Percentiles rank a stretch among this genome's conserved stretches.
phyloP scores from a whole-genome alignment of 2,888 invertebrate genomes.

The Zonitis immaculata region DNA sequence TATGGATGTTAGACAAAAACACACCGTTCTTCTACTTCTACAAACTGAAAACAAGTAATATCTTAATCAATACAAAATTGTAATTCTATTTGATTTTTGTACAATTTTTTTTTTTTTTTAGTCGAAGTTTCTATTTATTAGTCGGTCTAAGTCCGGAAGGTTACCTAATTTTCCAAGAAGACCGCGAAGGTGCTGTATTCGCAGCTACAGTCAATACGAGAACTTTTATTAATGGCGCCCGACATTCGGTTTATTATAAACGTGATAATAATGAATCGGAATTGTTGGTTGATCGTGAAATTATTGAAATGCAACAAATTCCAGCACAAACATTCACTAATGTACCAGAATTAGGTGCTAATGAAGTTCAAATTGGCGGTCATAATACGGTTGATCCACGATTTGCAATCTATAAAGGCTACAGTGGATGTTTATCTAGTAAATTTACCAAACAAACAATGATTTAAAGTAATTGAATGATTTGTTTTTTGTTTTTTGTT shows the following conservation, averaged over 20 bases:
- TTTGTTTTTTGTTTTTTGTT: constrained; percentile 21
- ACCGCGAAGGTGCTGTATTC: constrained; percentile 68
- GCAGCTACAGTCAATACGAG: constrained; percentile 72
- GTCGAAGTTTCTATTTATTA: constrained; percentile 77
- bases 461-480: too few species aligned
- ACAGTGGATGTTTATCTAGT: constrained; percentile 88
- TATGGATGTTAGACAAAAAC: constrained; percentile 70
- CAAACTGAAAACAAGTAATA: constrained; percentile 80
- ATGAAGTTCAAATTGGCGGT: constrained; percentile 83
- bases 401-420: constrained; percentile 77
- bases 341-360: constrained; percentile 64
- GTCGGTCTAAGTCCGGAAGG: constrained; percentile 80
- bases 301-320: constrained; percentile 64
- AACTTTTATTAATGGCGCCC: constrained; percentile 75
- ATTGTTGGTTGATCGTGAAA: constrained; percentile 70
- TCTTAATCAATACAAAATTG: too few species aligned
- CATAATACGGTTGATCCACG: constrained; percentile 79
- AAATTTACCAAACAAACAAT: constrained; percentile 44
- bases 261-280: constrained; percentile 68
- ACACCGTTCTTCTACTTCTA: constrained; percentile 71
- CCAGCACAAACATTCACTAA: constrained; percentile 65
- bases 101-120: too few species aligned
- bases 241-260: constrained; percentile 70
- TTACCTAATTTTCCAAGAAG: constrained; percentile 79
- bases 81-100: too few species aligned